Percentiles rank a stretch among this genome's conserved stretches.
Conservation (phyloP, 2,888 invertebrate genomes). For the Iselma pallidipennis region DNA sequence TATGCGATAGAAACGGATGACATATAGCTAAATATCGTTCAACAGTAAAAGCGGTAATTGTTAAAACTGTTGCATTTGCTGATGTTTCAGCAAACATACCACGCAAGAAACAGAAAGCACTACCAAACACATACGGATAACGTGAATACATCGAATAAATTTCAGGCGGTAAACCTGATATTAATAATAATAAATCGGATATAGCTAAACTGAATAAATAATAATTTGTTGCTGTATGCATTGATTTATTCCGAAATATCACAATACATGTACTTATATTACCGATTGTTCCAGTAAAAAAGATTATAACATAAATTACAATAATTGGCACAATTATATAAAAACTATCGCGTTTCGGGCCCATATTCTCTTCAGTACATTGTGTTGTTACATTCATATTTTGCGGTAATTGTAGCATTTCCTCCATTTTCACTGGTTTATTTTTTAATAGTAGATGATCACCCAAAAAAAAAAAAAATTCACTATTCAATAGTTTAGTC, state of each 20-base stretch:
- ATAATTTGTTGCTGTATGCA: conserved; percentile 82
- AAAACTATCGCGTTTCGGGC: conserved; percentile 35
- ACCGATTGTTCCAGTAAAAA: conserved; percentile 78
- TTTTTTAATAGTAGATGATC: no score
- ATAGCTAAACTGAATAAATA: conserved; percentile 85
- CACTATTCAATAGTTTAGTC: no score
- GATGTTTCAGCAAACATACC: conserved; percentile 80
- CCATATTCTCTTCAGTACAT: conserved; percentile 30
- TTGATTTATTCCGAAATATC: conserved; percentile 81
- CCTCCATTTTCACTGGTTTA: no score
- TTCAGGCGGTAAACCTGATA: conserved; percentile 83
- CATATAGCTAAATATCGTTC: conserved; percentile 69
- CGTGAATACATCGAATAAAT: conserved; percentile 75
- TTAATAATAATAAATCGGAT: conserved; percentile 78
- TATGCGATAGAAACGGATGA: conserved; percentile 72
- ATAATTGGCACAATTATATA: conserved; percentile 72
- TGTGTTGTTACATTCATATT: no score
- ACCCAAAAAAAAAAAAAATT: no score
- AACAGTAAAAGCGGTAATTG: conserved; percentile 77
- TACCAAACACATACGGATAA: conserved; percentile 78
- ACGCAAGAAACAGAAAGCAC: conserved; percentile 75
- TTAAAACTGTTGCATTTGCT: conserved; percentile 75
- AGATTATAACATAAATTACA: conserved; percentile 72
- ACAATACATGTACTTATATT: conserved; percentile 85
- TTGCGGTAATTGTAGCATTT: no score